These are phyloP conservation scores for Sinosuthora webbiana DNA, from an alignment of 2,113 vertebrate species.

Conservation along the genomic window DNA sequence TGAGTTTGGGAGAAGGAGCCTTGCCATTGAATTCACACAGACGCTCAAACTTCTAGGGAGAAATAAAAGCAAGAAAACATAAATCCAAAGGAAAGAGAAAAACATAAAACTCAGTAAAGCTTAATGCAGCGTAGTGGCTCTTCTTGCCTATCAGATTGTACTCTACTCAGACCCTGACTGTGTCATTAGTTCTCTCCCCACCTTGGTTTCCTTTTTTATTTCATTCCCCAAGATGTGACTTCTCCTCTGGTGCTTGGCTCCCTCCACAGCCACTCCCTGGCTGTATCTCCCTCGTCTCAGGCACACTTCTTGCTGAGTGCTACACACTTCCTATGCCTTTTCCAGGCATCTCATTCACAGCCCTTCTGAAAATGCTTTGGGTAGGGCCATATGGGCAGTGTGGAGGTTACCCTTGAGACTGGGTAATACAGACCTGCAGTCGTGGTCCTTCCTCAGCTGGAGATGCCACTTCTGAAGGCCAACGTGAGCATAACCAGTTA, in stretches of 20 bases:
- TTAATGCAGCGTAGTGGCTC: not conserved
- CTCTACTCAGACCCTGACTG: not conserved
- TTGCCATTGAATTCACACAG: not conserved
- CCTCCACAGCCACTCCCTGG: not conserved
- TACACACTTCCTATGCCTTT: not conserved
- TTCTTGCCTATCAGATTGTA: not conserved
- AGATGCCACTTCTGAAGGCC: not conserved
- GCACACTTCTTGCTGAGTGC: not conserved
- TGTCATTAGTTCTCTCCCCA: not conserved
- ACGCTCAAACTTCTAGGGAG: not conserved
- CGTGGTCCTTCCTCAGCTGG: fast-evolving
- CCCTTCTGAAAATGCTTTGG: not conserved
- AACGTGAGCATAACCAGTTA: not conserved
- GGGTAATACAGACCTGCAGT: not conserved
- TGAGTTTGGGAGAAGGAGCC: not conserved
- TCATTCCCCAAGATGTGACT: not conserved
- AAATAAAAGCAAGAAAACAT: not conserved
- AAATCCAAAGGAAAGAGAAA: not conserved
- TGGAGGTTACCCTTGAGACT: not conserved
- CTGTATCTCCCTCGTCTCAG: not conserved
- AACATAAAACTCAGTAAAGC: not conserved
- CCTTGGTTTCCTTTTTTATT: not conserved
- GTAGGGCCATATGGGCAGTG: not conserved
- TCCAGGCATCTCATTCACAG: not conserved
- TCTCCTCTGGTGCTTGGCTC: not conserved